Percentiles rank a stretch among this genome's conserved stretches.
These are phyloP conservation scores for Allolobophora icterica DNA, from an alignment of 2,888 invertebrate species.

Conservation along the genomic window DNA sequence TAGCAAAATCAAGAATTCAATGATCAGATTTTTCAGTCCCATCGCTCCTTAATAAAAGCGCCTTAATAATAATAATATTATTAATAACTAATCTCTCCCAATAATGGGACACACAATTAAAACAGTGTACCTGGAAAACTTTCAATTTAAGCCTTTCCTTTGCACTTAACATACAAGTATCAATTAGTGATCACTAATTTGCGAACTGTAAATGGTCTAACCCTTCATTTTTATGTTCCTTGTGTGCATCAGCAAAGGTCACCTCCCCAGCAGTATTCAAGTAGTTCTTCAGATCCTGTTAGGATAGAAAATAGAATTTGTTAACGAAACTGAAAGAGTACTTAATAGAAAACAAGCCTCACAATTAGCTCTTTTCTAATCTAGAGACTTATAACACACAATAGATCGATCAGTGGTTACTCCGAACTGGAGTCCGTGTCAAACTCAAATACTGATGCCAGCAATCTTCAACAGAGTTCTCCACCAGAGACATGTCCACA, in stretches of 20 bases:
- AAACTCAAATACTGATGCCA: no score
- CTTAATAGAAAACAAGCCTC: not conserved
- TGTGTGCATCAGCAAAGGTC: constrained; percentile 39
- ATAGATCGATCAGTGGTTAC: not conserved
- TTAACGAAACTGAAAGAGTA: not conserved
- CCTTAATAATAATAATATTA: no score
- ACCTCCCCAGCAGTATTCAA: constrained; percentile 38
- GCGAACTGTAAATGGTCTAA: not conserved
- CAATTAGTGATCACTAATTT: no score
- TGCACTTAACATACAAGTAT: not conserved
- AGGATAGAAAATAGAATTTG: not conserved
- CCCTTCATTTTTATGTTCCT: constrained; percentile 39
- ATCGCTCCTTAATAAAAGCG: no score
- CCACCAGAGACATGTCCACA: no score
- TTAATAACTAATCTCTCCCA: no score
- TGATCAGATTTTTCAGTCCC: no score
- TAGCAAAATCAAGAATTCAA: no score
- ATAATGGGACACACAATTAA: no score
- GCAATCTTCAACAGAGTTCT: no score
- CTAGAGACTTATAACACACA: not conserved
- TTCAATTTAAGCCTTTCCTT: not conserved
- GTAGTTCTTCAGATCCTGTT: constrained; percentile 39
- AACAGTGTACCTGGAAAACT: no score
- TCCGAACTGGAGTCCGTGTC: no score
- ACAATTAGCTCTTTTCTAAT: not conserved